phyloP scores from a whole-genome alignment of 1,140 invertebrate genomes.

The Heterodera carotae region DNA sequence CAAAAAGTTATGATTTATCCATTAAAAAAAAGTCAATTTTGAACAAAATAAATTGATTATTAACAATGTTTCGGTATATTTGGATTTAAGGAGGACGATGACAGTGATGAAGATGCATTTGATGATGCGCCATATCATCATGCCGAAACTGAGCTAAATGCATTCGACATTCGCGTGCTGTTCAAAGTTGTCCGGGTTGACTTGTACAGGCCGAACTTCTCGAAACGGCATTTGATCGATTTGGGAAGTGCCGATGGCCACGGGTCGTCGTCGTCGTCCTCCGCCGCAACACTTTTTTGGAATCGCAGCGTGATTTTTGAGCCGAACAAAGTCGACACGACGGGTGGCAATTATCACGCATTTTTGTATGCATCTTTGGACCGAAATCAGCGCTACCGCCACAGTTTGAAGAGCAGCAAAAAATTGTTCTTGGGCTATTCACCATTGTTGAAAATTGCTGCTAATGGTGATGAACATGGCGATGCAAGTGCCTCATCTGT shows the following conservation, averaged over 20 bases:
- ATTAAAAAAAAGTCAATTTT: background rate
- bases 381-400: background rate
- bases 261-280: too few species aligned
- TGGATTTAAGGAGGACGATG: too few species aligned
- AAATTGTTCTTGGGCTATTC: background rate
- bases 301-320: background rate
- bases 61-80: too few species aligned
- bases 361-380: background rate
- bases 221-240: background rate
- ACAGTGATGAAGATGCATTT: background rate
- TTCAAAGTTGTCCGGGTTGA: background rate
- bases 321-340: background rate
- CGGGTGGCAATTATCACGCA: background rate
- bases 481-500: background rate
- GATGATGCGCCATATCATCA: constrained; percentile 33
- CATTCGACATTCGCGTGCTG: background rate
- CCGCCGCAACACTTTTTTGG: background rate
- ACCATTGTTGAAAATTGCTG: background rate
- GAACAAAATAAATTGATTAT: too few species aligned
- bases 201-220: background rate
- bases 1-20: too few species aligned
- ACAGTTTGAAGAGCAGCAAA: background rate
- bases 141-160: constrained; percentile 40
- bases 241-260: background rate
- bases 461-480: too few species aligned